Evolutionary conservation across 2,113 vertebrate genomes (phyloP).

Genomic region (Sitta europaea): DNA sequence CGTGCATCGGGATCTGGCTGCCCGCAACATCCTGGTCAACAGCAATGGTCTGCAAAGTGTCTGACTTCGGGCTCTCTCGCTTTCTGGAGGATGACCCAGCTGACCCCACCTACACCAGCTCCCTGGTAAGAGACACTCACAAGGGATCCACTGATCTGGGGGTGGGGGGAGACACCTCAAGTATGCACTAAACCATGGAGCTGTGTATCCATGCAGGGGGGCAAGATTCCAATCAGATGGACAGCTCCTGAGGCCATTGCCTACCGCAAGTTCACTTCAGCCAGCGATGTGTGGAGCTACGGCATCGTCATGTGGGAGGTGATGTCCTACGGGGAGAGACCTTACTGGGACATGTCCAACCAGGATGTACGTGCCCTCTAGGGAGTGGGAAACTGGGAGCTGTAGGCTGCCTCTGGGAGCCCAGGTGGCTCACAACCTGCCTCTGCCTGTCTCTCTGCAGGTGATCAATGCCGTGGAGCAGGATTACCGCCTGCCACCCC

Average conservation of each 20-base stretch:
- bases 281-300: constrained; percentile 97
- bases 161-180: background rate
- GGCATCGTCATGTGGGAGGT: constrained; percentile 99
- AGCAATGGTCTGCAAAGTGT: constrained; percentile 99
- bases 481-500: constrained; percentile 94
- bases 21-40: constrained; percentile 95
- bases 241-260: constrained; percentile 96
- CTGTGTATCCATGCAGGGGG: constrained; percentile 78
- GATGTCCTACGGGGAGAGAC: constrained; percentile 96
- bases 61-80: constrained; percentile 92
- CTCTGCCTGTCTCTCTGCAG: constrained; percentile 46
- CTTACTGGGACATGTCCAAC: constrained; percentile 99
- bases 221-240: constrained; percentile 98
- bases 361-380: constrained; percentile 86
- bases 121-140: constrained; percentile 78
- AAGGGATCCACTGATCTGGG: background rate
- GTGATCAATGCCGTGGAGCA: constrained; percentile 98
- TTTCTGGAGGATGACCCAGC: constrained; percentile 92
- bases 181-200: background rate
- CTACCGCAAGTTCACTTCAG: constrained; percentile 97
- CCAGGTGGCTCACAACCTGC: background rate
- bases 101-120: constrained; percentile 96
- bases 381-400: too few species aligned
- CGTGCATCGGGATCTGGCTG: constrained; percentile 92
- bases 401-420: background rate